phyloP scores from a whole-genome alignment of 2,113 vertebrate species.

The Coturnix japonica region DNA sequence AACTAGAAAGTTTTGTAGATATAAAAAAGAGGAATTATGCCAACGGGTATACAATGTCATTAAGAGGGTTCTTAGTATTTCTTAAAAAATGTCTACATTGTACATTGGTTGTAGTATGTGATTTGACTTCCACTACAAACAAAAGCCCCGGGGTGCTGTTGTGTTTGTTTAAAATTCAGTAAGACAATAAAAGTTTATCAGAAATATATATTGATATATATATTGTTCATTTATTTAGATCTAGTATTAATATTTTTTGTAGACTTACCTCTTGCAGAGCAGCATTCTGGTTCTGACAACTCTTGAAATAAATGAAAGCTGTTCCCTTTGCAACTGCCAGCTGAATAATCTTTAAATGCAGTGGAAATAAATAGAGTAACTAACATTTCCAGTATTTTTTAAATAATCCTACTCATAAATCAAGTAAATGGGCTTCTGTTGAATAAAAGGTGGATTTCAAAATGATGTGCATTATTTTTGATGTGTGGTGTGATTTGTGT shows the following conservation, averaged over 20 bases:
- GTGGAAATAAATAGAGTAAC: constrained; percentile 30
- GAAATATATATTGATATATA: too few relatives aligned
- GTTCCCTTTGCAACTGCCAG: constrained; percentile 51
- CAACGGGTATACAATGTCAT: background rate
- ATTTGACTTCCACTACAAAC: background rate
- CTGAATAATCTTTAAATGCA: constrained; percentile 20
- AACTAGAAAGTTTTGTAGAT: background rate
- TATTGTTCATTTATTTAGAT: background rate
- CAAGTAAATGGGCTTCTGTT: constrained; percentile 6
- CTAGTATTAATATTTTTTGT: background rate
- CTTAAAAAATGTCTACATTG: background rate
- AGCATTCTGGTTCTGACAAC: background rate
- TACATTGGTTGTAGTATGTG: background rate
- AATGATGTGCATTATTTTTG: constrained; percentile 48
- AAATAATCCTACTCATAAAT: constrained; percentile 46
- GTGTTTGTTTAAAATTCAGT: background rate
- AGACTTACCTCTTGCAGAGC: background rate
- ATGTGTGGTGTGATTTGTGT: constrained; percentile 28
- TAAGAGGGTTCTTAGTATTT: background rate
- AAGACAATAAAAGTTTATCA: background rate
- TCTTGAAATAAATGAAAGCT: constrained; percentile 26
- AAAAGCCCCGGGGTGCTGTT: background rate
- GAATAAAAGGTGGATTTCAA: constrained; percentile 38
- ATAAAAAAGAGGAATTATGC: background rate
- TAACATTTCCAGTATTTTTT: constrained; percentile 28